Percentiles rank a stretch among this genome's conserved stretches.
These are phyloP conservation scores for Cercopithecus hamlyni DNA, from an alignment of 2,797 vertebrate genomes.

Conservation along the genomic window DNA sequence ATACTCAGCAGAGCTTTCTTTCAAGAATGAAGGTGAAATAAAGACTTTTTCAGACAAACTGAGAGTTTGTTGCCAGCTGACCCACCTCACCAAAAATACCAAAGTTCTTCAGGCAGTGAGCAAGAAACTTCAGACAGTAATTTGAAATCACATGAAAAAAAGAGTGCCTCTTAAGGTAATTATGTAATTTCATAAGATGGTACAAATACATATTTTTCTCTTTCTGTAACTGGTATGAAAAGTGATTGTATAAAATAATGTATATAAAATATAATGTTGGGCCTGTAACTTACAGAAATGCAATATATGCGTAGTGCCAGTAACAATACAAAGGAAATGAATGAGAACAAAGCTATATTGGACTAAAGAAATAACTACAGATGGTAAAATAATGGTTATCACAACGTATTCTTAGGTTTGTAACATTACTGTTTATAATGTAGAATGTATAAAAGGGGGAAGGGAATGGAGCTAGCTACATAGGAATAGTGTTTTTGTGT, in stretches of 20 bases:
- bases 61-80: too few species aligned
- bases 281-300: not conserved
- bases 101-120: not conserved
- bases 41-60: not conserved
- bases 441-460: too few species aligned
- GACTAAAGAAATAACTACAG: not conserved
- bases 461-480: accelerated
- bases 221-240: not conserved
- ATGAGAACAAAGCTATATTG: not conserved
- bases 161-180: not conserved
- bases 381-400: not conserved
- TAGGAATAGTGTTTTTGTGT: accelerated
- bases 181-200: not conserved
- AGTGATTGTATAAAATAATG: not conserved
- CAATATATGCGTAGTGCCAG: not conserved
- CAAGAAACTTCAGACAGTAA: not conserved
- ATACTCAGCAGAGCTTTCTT: not conserved
- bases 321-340: not conserved
- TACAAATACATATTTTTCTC: not conserved
- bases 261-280: too few species aligned
- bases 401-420: accelerated
- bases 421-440: accelerated
- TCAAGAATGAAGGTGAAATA: not conserved
- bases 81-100: not conserved
- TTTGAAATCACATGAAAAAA: not conserved